phyloP scores from a whole-genome alignment of 2,888 invertebrate species.

The Synergus gifuensis region DNA sequence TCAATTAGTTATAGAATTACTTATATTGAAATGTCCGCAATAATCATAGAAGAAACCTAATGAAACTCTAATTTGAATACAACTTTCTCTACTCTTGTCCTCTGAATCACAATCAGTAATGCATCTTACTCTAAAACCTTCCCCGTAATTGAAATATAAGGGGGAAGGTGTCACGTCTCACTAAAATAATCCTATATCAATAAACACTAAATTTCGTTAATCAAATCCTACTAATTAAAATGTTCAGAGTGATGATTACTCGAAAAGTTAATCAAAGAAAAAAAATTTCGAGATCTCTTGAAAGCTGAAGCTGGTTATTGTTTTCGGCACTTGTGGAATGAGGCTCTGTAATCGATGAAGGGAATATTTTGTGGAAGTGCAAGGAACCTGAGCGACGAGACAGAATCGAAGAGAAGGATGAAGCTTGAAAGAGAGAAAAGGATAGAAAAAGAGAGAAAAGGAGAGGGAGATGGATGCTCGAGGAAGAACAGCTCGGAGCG shows the following conservation, averaged over 20 bases:
- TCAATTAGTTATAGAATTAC: neutral
- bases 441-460: constrained; percentile 46
- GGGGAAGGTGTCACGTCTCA: neutral
- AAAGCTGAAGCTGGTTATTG: neutral
- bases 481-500: constrained; percentile 58
- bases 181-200: neutral
- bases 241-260: neutral
- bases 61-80: neutral
- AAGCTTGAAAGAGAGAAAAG: constrained; percentile 47
- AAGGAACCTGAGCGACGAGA: constrained; percentile 54
- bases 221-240: too few species aligned
- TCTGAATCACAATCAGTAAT: too few species aligned
- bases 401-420: constrained; percentile 55
- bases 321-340: constrained; percentile 5
- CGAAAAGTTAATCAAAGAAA: neutral
- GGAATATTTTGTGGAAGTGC: constrained; percentile 64
- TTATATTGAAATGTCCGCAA: neutral
- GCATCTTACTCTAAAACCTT: too few species aligned
- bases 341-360: constrained; percentile 32
- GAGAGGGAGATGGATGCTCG: constrained; percentile 48
- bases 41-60: neutral
- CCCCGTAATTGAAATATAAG: neutral
- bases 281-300: neutral
- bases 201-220: neutral
- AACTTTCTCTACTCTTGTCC: too few species aligned